Evolutionary conservation across 2,113 vertebrate species (phyloP).

Genomic region (Clarias gariepinus): DNA sequence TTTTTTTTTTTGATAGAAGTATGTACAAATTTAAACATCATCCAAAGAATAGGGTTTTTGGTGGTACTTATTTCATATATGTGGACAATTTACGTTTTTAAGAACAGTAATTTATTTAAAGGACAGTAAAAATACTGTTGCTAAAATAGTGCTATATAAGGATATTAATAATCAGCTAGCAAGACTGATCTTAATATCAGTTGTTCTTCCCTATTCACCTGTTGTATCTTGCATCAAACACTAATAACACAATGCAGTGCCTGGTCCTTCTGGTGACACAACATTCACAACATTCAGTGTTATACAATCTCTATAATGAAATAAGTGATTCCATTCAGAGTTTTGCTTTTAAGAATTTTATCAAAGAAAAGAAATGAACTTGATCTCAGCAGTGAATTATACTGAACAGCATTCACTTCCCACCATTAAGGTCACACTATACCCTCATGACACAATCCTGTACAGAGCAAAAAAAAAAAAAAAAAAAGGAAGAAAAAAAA

Average conservation of each 20-base stretch:
- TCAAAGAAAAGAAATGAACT: conserved; percentile 48
- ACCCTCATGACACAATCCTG: not conserved
- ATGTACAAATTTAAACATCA: not conserved
- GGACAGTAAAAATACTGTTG: not conserved
- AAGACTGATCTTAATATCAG: not conserved
- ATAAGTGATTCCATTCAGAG: not conserved
- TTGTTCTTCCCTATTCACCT: not conserved
- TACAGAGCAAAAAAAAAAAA: not conserved
- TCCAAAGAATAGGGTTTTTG: not conserved
- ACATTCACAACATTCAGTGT: not conserved
- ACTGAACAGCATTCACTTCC: conserved; percentile 38
- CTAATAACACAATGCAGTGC: not conserved
- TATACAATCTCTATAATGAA: conserved; percentile 1
- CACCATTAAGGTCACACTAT: conserved; percentile 9
- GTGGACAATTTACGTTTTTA: too few relatives aligned
- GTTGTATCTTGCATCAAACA: not conserved
- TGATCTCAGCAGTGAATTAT: conserved; percentile 40
- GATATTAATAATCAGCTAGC: not conserved
- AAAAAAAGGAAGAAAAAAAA: not conserved
- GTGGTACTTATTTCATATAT: too few relatives aligned
- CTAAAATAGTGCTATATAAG: not conserved
- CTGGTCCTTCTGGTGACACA: too few relatives aligned
- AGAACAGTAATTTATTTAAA: too few relatives aligned
- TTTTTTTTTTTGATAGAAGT: not conserved
- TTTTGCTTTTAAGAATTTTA: conserved; percentile 35